A percentile compares a stretch with the other conserved stretches of the same genome.
phyloP scores from a whole-genome alignment of 2,888 invertebrate genomes.

The Cephus nigrinus region DNA sequence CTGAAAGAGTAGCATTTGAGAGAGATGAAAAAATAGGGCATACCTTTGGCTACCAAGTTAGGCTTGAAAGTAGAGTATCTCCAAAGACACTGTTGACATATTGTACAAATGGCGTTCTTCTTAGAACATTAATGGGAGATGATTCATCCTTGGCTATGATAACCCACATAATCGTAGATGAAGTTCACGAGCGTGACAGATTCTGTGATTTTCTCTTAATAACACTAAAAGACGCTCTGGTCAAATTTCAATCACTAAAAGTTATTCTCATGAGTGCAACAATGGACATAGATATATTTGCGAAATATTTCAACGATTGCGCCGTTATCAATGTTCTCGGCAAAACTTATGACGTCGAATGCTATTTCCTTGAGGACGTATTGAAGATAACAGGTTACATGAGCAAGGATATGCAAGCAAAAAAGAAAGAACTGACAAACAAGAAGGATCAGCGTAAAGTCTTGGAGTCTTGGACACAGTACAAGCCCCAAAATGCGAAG shows the following conservation, averaged over 20 bases:
- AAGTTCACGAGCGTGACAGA: conserved; percentile 94
- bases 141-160: conserved; percentile 77
- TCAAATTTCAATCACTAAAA: conserved; percentile 77
- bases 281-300: conserved; percentile 84
- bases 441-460: conserved; percentile 60
- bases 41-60: conserved; percentile 89
- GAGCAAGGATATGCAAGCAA: conserved; percentile 67
- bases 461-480: conserved; percentile 64
- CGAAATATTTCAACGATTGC: conserved; percentile 85
- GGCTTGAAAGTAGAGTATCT: conserved; percentile 86
- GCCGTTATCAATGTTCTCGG: conserved; percentile 84
- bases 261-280: conserved; percentile 96
- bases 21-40: conserved; percentile 76
- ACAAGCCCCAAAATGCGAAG: conserved; percentile 39
- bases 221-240: conserved; percentile 81
- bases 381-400: conserved; percentile 73
- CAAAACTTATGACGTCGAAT: conserved; percentile 78
- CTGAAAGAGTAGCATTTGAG: conserved; percentile 86
- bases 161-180: conserved; percentile 92
- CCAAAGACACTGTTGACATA: conserved; percentile 86
- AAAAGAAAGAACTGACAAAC: conserved; percentile 56
- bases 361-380: conserved; percentile 84
- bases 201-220: conserved; percentile 93
- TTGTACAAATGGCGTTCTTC: conserved; percentile 91
- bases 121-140: conserved; percentile 88